Evolutionary conservation across 2,888 invertebrate genomes (phyloP).

Genomic region (Platynereis dumerilii): DNA sequence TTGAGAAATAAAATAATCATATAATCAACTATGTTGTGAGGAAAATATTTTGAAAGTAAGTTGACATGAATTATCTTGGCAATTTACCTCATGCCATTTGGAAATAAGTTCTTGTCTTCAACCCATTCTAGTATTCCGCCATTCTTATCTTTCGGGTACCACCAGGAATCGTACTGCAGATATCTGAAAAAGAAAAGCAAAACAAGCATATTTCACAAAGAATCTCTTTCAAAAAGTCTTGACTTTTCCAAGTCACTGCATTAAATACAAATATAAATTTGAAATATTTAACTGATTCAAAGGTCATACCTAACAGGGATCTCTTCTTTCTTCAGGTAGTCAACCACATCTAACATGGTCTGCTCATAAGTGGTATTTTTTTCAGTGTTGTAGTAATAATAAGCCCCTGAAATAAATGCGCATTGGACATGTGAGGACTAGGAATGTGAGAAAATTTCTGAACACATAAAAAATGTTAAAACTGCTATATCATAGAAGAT

Average conservation of each 20-base stretch:
- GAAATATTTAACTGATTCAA: no score
- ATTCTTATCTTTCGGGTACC: conserved; percentile 39
- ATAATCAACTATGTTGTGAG: no score
- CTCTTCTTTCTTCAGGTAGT: conserved; percentile 35
- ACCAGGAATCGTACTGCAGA: conserved; percentile 46
- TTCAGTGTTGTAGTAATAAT: conserved; percentile 51
- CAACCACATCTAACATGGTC: conserved; percentile 45
- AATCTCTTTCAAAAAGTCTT: no score
- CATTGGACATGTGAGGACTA: neutral
- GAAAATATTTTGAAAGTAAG: no score
- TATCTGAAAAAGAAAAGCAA: conserved; percentile 38
- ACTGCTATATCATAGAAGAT: no score
- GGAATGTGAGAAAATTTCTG: no score
- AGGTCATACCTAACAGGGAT: conserved; percentile 46
- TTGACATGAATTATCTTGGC: no score
- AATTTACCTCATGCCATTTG: conserved; percentile 40
- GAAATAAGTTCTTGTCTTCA: conserved; percentile 36
- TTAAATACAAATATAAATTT: no score
- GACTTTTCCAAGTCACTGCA: no score
- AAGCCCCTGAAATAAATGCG: conserved; percentile 42
- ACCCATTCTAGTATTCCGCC: conserved; percentile 42
- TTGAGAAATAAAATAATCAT: no score
- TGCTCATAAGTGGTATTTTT: conserved; percentile 43
- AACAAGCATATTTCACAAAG: no score
- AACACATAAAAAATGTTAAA: no score